Base-by-base conservation (phyloP, 2,888 invertebrate genomes). In the Penaeus monodon region DNA sequence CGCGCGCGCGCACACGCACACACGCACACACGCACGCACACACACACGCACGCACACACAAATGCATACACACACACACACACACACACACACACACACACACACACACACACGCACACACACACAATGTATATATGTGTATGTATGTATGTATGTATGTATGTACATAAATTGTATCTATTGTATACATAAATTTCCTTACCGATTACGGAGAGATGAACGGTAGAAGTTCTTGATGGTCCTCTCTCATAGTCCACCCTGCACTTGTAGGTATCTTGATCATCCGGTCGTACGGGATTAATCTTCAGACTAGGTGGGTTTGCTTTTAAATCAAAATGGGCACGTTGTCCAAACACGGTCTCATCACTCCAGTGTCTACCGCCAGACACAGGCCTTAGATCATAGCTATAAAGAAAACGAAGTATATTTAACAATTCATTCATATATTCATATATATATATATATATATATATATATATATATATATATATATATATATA, bases 121-220 rank as follows among this genome's bases (percentile, higher is more conserved):
- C n/a, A n/a, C n/a, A n/a, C n/a, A 44, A 44, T 44, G 7, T 44
- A 66, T 27, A 66, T 27, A 66, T 27, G 8, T 27, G 8, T 27
- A 66, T 27, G 8, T 27, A 66, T 27, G 8, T 27, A 66, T 27
- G 8, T 27, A 66, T 27, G 8, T 27, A 66, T 27, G 10, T 27
- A 66, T 27, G 8, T 27, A 66, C 7, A 66, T 27, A 66, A 6
- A 66, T 6, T 44, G 7, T 44, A 44, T 44, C 2, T 44, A 44
- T 8, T 44, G 33, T 33, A 33, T 33, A 33, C 33, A 33, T 33
- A 33, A 33, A 33, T 33, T 73, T 8, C 84, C 89, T 84, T n/a
- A 90, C 90, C 90, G n/a, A 90, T 88, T n/a, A 90, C 89, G 27
- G 84, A 79, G n/a, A 90, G 80, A 66, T 84, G 77, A 73, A 88